A percentile compares a stretch with the other conserved stretches of the same genome.
phyloP scores from a whole-genome alignment of 2,113 vertebrate species.

The Eurystomus gularis region DNA sequence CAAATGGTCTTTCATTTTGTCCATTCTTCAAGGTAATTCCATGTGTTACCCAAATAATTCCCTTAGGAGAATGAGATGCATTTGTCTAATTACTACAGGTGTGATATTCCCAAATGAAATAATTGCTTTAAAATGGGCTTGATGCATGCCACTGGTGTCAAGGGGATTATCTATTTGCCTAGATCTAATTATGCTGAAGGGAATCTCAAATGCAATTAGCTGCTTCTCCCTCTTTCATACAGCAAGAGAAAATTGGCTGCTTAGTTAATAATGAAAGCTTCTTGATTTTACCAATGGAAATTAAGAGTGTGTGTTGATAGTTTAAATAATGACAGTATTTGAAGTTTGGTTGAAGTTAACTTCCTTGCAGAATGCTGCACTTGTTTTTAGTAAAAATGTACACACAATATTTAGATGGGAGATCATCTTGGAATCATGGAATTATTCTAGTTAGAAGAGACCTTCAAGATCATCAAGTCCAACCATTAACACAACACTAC shows the following conservation, averaged over 20 bases:
- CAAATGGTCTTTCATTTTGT: background rate
- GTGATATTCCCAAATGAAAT: constrained; percentile 10
- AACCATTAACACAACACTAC: no score
- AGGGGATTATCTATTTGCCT: constrained; percentile 46
- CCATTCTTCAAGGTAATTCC: constrained; percentile 9
- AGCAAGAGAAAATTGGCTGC: constrained; percentile 28
- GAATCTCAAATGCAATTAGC: constrained; percentile 30
- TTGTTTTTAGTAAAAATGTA: background rate
- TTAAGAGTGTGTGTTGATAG: background rate
- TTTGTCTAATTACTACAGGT: constrained; percentile 37
- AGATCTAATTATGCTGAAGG: constrained; percentile 45
- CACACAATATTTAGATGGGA: background rate
- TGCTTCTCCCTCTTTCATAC: background rate
- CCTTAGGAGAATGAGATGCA: background rate
- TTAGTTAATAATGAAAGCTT: constrained; percentile 14
- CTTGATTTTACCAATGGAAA: constrained; percentile 14
- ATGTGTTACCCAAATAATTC: background rate
- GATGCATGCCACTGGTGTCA: background rate
- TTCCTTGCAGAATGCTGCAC: background rate
- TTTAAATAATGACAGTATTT: background rate
- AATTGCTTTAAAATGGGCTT: background rate
- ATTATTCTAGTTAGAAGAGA: no score
- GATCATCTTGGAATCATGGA: background rate
- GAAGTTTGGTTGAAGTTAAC: background rate
- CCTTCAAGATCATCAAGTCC: no score